Evolutionary conservation across 2,888 invertebrate genomes (phyloP), one percentile per base, ranked within the genome.

Genomic region (Capitulum mitella): DNA sequence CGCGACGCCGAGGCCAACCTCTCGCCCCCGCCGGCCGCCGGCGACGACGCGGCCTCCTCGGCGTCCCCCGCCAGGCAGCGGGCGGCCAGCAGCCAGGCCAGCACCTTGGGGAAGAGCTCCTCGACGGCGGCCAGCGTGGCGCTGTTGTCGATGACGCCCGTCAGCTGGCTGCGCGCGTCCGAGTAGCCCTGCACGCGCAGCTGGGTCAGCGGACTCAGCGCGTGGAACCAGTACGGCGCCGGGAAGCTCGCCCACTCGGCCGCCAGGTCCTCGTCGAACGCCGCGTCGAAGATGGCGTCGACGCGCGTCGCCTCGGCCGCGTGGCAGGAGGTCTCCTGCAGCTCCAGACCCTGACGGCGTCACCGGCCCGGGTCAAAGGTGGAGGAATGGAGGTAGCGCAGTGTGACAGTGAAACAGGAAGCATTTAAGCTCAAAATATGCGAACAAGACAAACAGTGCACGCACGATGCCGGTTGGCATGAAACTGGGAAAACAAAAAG

Each of bases 301-400:
- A 87, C 83, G 78, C 85, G 83, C 5, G 86, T 85, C 8, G 87
- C 87, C 82, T 87, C 87, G n/a, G 86, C 84, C 6, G 86, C 82
- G 82, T 87, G 87, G 80, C 87, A 87, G 19, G 86, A 86, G 1
- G 87, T 87, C 81, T 87, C 86, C 82, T 87, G 87, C 43, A 87
- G 83, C 80, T 87, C 87, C 34, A 87, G 83, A 2, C 87, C 87
- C 82, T 70, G 70, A 6, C 22, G 58, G 10, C 14, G 16, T 22
- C 51, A 51, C n/a, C n/a, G 22, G 51, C 51, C 51, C 51, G 16
- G 51, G 22, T 22, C 14, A 51, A 22, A 22, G 19, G 19, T 19
- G 51, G 51, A 8, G n/a, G n/a, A n/a, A n/a, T n/a, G n/a, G n/a
- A n/a, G n/a, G n/a, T n/a, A n/a, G n/a, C n/a, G n/a, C n/a, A n/a